A percentile compares a stretch with the other conserved stretches of the same genome.
These are phyloP conservation scores for Ciona savignyi DNA, from an alignment of 23 tunicate genomes.

Conservation along the genomic window DNA sequence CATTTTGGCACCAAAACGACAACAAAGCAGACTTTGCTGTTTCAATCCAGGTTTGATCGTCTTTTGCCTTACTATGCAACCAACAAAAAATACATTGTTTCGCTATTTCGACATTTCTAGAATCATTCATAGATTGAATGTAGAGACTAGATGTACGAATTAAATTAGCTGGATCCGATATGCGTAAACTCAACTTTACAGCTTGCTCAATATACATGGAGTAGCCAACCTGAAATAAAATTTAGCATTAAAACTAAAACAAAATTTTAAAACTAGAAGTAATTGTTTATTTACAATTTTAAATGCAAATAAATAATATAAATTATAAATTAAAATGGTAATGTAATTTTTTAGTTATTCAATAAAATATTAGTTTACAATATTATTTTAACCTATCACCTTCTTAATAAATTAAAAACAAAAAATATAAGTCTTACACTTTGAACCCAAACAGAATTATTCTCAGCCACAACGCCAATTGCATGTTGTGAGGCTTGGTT, in stretches of 20 bases:
- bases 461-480: neutral
- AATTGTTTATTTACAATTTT: too few species aligned
- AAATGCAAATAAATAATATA: too few species aligned
- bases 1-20: neutral
- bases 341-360: too few species aligned
- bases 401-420: too few species aligned
- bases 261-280: too few species aligned
- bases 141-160: neutral
- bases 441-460: neutral
- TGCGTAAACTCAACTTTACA: neutral
- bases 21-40: neutral
- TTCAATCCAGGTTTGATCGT: neutral
- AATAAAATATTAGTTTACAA: too few species aligned
- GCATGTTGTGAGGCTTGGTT: neutral
- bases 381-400: too few species aligned
- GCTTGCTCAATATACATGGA: neutral
- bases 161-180: neutral
- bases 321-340: too few species aligned
- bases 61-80: neutral
- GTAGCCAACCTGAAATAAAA: constrained; percentile 12
- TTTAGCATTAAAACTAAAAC: neutral
- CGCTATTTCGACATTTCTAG: neutral
- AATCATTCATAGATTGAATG: neutral
- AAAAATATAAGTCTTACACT: neutral
- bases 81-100: neutral